phyloP scores from a whole-genome alignment of 2,113 vertebrate species.

The Passer montanus region DNA sequence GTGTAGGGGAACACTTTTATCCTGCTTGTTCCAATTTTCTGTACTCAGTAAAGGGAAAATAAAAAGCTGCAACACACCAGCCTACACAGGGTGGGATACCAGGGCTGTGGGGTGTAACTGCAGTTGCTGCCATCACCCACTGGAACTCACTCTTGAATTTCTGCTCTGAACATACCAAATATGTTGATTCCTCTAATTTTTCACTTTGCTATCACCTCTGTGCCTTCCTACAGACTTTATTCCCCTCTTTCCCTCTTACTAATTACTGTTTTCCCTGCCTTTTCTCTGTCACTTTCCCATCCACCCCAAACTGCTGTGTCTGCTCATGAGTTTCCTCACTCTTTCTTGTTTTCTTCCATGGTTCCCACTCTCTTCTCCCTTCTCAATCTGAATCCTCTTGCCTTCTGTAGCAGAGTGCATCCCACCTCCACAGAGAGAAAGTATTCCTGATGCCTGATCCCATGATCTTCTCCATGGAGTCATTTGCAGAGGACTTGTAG shows the following conservation, averaged over 20 bases:
- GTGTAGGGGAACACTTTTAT: neutral
- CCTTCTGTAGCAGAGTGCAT: neutral
- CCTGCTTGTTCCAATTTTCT: neutral
- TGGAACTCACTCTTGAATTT: neutral
- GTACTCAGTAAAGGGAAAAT: neutral
- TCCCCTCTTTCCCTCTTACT: neutral
- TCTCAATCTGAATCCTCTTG: neutral
- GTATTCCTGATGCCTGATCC: neutral
- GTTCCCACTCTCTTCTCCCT: neutral
- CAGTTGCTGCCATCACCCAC: neutral
- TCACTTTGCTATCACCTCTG: neutral
- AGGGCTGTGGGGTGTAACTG: neutral
- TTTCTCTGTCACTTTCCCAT: neutral
- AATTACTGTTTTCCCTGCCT: neutral
- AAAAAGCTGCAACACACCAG: neutral
- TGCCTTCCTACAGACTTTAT: neutral
- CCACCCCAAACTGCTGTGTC: neutral
- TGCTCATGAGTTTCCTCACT: neutral
- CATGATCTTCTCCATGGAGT: rapidly evolving
- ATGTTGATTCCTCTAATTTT: neutral
- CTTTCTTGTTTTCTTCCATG: neutral
- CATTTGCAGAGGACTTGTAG: neutral
- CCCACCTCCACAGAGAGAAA: neutral
- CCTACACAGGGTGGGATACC: neutral
- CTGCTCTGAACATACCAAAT: neutral